phyloP scores from a whole-genome alignment of 2,888 invertebrate genomes.

The Trissolcus japonicus region DNA sequence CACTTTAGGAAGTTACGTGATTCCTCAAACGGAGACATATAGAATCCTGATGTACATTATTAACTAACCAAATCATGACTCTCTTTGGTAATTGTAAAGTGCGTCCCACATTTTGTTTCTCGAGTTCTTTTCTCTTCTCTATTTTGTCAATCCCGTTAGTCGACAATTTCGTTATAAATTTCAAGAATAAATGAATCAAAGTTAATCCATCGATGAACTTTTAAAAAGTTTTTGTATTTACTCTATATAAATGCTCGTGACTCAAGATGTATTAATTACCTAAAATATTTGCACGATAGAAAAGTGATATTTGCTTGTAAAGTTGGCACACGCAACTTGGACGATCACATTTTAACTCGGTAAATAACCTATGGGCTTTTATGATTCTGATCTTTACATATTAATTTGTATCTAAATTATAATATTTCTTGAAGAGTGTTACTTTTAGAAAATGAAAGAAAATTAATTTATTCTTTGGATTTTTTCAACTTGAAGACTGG shows the following conservation, averaged over 20 bases:
- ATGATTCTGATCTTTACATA: too few species aligned
- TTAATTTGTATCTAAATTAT: too few species aligned
- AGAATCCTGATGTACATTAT: constrained; percentile 37
- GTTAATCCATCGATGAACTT: too few species aligned
- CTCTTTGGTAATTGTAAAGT: constrained; percentile 36
- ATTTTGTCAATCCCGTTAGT: constrained; percentile 19
- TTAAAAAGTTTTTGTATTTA: too few species aligned
- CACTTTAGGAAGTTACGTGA: constrained; percentile 61
- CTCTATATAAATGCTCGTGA: neutral
- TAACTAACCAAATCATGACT: constrained; percentile 41
- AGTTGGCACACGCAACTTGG: constrained; percentile 40
- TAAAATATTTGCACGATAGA: constrained; percentile 28
- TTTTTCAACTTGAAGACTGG: too few species aligned
- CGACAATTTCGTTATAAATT: constrained; percentile 13
- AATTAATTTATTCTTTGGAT: too few species aligned
- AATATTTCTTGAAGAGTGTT: too few species aligned
- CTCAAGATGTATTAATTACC: neutral
- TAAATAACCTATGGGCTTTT: too few species aligned
- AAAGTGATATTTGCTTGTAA: constrained; percentile 2
- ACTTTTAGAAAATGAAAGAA: too few species aligned
- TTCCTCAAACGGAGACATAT: constrained; percentile 48
- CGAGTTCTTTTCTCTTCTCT: constrained; percentile 1
- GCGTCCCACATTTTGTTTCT: constrained; percentile 47
- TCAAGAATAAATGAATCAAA: too few species aligned
- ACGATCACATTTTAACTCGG: neutral